These are phyloP conservation scores for Kradibia gibbosae DNA, from an alignment of 1,140 invertebrate species.

Conservation along the genomic window DNA sequence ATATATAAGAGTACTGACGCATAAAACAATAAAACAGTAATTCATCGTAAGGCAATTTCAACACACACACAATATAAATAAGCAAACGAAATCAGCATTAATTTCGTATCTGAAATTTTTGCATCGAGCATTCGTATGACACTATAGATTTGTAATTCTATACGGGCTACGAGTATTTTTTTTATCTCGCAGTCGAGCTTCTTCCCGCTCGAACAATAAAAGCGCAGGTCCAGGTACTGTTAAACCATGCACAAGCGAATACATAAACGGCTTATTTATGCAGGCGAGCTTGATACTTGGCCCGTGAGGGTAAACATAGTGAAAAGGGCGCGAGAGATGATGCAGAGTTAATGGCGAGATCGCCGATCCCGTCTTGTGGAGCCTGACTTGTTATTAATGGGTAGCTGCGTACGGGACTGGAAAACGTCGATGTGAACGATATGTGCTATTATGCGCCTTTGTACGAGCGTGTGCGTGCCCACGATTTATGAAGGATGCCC, in stretches of 20 bases:
- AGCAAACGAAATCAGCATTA: too few species aligned
- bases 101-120: too few species aligned
- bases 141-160: too few species aligned
- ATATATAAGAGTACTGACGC: too few species aligned
- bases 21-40: too few species aligned
- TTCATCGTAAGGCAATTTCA: too few species aligned
- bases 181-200: not conserved
- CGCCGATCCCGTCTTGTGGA: not conserved
- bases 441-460: constrained; percentile 57
- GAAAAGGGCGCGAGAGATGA: not conserved
- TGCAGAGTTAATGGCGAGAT: constrained; percentile 45
- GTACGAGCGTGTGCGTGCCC: constrained; percentile 61
- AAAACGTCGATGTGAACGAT: constrained; percentile 21
- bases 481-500: constrained; percentile 55
- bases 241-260: not conserved
- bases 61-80: too few species aligned
- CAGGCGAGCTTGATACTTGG: not conserved
- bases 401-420: not conserved
- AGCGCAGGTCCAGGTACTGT: too few species aligned
- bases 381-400: constrained; percentile 17
- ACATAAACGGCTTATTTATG: not conserved
- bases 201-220: not conserved
- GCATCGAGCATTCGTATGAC: too few species aligned
- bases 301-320: not conserved
- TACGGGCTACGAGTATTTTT: not conserved